Percentiles rank a stretch among this genome's conserved stretches.
Conservation (phyloP, 1,140 invertebrate species). For the Caenorhabditis latens region DNA sequence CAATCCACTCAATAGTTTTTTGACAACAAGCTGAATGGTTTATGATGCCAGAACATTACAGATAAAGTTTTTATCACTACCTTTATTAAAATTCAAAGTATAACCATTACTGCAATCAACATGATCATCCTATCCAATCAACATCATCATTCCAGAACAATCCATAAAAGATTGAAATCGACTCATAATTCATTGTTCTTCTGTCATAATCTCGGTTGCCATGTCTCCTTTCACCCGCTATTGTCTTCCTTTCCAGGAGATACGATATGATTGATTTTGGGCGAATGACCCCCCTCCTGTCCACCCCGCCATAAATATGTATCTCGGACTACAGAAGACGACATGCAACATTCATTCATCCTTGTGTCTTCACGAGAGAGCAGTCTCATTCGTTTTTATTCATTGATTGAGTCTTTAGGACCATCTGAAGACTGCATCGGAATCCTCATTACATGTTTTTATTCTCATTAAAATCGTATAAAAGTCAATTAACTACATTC, state of each 20-base stretch:
- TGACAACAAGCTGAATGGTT: no score
- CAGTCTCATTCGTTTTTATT: not conserved
- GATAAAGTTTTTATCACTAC: no score
- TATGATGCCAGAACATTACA: no score
- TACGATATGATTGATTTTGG: conserved; percentile 34
- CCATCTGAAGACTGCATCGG: no score
- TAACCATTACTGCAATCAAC: not conserved
- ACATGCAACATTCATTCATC: not conserved
- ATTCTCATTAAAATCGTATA: no score
- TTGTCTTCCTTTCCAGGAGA: conserved; percentile 15
- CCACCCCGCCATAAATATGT: not conserved
- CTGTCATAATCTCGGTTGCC: not conserved
- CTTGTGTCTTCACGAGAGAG: not conserved
- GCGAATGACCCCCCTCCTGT: not conserved
- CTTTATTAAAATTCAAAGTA: no score
- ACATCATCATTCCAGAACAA: not conserved
- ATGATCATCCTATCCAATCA: not conserved
- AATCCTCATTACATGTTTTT: not conserved
- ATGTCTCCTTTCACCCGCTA: not conserved
- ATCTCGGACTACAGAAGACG: not conserved
- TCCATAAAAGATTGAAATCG: not conserved
- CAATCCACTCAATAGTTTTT: no score
- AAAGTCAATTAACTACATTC: not conserved
- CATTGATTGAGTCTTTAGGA: not conserved
- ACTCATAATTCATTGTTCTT: not conserved